phyloP scores from a whole-genome alignment of 2,888 invertebrate species.

The Drosophila prostipennis region DNA sequence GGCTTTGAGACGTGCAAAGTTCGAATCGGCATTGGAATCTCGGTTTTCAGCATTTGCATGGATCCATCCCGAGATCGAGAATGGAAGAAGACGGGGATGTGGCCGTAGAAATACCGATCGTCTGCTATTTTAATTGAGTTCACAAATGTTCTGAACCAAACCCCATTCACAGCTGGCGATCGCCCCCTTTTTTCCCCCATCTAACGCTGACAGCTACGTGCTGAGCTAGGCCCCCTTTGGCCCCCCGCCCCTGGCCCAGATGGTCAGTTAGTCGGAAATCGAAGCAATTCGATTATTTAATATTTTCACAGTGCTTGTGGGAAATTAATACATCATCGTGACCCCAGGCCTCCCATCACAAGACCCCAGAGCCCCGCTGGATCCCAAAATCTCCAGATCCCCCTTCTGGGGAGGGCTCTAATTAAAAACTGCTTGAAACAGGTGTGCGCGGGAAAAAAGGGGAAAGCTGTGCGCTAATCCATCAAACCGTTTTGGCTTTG shows the following conservation, averaged over 20 bases:
- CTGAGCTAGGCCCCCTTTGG: constrained; percentile 40
- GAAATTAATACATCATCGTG: constrained; percentile 75
- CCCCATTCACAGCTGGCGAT: constrained; percentile 64
- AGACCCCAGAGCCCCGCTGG: neutral
- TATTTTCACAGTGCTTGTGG: constrained; percentile 68
- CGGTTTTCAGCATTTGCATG: constrained; percentile 58
- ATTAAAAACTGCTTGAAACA: constrained; percentile 34
- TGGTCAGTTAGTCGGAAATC: constrained; percentile 43
- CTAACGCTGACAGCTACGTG: constrained; percentile 73
- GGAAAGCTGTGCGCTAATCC: constrained; percentile 17
- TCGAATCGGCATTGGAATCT: constrained; percentile 55
- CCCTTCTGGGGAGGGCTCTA: constrained; percentile 14
- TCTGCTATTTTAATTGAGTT: constrained; percentile 77
- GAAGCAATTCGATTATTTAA: constrained; percentile 63
- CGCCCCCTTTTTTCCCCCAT: constrained; percentile 27
- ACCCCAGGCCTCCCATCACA: constrained; percentile 18
- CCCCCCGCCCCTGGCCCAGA: constrained; percentile 2
- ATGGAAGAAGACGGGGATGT: neutral
- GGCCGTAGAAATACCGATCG: constrained; percentile 35
- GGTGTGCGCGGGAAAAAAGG: constrained; percentile 25
- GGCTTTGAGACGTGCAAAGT: constrained; percentile 49
- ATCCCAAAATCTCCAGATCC: neutral
- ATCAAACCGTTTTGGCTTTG: constrained; percentile 19
- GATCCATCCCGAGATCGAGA: constrained; percentile 11
- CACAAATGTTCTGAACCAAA: constrained; percentile 60